Conservation (phyloP, 2,113 vertebrate species). For the Tympanuchus pallidicinctus region DNA sequence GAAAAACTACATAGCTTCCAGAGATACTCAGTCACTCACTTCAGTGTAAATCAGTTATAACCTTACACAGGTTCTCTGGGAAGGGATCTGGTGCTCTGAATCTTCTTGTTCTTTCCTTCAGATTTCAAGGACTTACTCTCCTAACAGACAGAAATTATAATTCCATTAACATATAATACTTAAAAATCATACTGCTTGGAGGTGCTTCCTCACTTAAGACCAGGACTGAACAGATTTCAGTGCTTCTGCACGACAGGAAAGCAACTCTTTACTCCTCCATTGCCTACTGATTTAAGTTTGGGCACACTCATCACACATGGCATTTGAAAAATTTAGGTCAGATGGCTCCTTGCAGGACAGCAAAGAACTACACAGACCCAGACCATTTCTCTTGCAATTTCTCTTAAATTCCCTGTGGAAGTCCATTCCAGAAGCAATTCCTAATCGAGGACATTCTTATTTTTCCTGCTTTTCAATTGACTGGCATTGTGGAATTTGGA, state of each 20-base stretch:
- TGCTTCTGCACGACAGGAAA: background rate
- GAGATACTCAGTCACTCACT: background rate
- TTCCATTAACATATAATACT: background rate
- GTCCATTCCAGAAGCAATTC: background rate
- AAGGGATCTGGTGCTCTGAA: background rate
- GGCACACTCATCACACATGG: background rate
- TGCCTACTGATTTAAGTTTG: background rate
- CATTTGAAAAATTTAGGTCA: background rate
- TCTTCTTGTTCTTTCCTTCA: background rate
- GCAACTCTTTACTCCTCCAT: background rate
- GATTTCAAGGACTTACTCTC: background rate
- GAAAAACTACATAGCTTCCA: background rate
- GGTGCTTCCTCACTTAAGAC: background rate
- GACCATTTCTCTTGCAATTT: background rate
- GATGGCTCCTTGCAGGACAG: background rate
- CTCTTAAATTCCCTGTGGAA: background rate
- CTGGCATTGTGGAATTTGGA: background rate
- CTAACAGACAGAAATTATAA: background rate
- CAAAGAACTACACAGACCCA: background rate
- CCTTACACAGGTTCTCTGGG: background rate
- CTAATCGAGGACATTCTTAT: background rate
- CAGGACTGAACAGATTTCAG: background rate
- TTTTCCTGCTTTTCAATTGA: background rate
- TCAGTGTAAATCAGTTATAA: background rate
- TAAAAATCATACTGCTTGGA: background rate